Evolutionary conservation across 1,140 invertebrate genomes (phyloP).

Genomic region (Dendrolimus punctatus): DNA sequence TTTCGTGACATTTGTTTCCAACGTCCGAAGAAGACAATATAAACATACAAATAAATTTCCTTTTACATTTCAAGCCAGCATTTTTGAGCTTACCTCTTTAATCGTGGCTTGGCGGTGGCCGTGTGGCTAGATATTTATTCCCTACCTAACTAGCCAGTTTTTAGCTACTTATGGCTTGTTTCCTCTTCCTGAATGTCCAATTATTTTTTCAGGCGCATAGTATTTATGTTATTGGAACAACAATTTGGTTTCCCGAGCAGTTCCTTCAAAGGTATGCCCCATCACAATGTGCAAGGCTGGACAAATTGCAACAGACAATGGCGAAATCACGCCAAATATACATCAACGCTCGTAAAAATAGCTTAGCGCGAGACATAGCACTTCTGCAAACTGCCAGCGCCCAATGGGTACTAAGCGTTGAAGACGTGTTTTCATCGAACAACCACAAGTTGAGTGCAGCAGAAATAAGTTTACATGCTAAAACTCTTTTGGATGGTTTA

Average conservation of each 20-base stretch:
- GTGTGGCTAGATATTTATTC: too few relatives aligned
- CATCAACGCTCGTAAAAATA: slow-evolving; percentile 73
- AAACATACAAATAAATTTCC: too few relatives aligned
- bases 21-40: too few relatives aligned
- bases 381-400: slow-evolving; percentile 40
- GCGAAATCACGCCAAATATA: slow-evolving; percentile 72
- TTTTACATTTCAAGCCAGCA: too few relatives aligned
- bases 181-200: not conserved
- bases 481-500: slow-evolving; percentile 78
- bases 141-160: too few relatives aligned
- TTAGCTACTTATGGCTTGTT: too few relatives aligned
- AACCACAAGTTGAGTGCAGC: slow-evolving; percentile 71
- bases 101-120: too few relatives aligned
- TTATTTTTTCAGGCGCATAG: slow-evolving; percentile 75
- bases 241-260: slow-evolving; percentile 85
- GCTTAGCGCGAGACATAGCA: slow-evolving; percentile 73
- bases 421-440: slow-evolving; percentile 67
- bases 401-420: slow-evolving; percentile 77
- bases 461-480: slow-evolving; percentile 76
- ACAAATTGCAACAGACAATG: slow-evolving; percentile 74
- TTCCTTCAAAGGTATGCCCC: slow-evolving; percentile 80
- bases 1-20: too few relatives aligned
- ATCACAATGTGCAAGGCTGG: slow-evolving; percentile 72
- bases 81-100: too few relatives aligned
- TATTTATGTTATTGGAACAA: slow-evolving; percentile 81